Evolutionary conservation across 2,888 invertebrate genomes (phyloP), one percentile per base, ranked within the genome.

Genomic region (Xanthorhoe spadicearia): DNA sequence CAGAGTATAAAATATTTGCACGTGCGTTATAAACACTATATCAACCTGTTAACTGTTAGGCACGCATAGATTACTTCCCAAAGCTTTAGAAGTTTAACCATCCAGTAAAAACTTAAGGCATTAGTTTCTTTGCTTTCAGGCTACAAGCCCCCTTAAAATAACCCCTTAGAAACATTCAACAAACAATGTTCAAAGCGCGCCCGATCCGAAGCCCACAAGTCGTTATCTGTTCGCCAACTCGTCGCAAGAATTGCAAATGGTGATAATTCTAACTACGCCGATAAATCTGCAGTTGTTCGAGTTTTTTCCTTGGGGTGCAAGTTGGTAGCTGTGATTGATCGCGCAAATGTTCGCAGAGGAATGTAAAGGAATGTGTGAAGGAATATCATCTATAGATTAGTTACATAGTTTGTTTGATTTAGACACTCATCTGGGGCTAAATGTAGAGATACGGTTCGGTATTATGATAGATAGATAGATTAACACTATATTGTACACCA

Each of bases 241-340:
- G 80, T 81, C 83, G 80, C 85, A 89, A 89, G 91, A 92, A 92
- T 93, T 92, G 92, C 92, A 92, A 92, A 91, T 93, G 87, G 91
- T 86, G 88, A 92, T 93, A 93, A 92, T 93, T 92, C 92, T 81
- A 92, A 92, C 91, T 92, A 88, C 86, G 79, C 83, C 89, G 79
- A 93, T 93, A 93, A 93, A 93, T 93, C 92, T 92, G 86, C 83
- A 74, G 83, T 80, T 85, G 88, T 83, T 85, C 82, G 86, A 92
- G 79, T 90, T 92, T 89, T 90, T 92, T 90, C 88, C 91, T 84
- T 84, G 78, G 90, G 91, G 92, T 83, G 84, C 84, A 81, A 75
- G 86, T 79, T 79, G 75, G 77, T 83, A 86, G 89, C 87, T 74
- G 90, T 89, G 92, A 93, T 93, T 88, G 92, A 93, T 93, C 84